Evolutionary conservation across 2,797 vertebrate genomes (phyloP).

Genomic region (Artibeus lituratus): DNA sequence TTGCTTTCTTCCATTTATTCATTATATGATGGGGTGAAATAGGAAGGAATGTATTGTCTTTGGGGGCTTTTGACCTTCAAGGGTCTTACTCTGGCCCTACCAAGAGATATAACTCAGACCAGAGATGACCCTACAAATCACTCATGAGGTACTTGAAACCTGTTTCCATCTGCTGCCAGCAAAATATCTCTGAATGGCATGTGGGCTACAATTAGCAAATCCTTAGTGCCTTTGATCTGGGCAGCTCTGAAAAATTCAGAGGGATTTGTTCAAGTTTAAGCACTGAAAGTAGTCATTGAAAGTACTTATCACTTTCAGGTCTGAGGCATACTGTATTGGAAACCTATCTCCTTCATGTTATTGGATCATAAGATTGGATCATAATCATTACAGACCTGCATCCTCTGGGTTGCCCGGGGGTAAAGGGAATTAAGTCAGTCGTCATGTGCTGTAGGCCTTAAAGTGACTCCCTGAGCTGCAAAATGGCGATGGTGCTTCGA

Average conservation of each 20-base stretch:
- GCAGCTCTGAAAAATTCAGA: neutral
- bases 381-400: neutral
- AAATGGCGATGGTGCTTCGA: neutral
- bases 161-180: neutral
- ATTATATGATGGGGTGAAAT: neutral
- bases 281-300: neutral
- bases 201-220: neutral
- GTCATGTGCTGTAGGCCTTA: neutral
- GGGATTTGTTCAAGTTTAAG: neutral
- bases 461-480: neutral
- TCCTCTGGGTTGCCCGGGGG: neutral
- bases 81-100: neutral
- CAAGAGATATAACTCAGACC: neutral
- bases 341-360: neutral
- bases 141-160: neutral
- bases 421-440: neutral
- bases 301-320: neutral
- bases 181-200: neutral
- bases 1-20: neutral
- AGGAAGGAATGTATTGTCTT: neutral
- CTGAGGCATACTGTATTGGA: neutral
- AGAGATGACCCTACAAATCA: neutral
- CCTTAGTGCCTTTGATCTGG: neutral
- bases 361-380: neutral
- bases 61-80: neutral